phyloP scores from a whole-genome alignment of 35 echinoderm and acorn worm genomes.

The Hemicentrotus pulcherrimus region DNA sequence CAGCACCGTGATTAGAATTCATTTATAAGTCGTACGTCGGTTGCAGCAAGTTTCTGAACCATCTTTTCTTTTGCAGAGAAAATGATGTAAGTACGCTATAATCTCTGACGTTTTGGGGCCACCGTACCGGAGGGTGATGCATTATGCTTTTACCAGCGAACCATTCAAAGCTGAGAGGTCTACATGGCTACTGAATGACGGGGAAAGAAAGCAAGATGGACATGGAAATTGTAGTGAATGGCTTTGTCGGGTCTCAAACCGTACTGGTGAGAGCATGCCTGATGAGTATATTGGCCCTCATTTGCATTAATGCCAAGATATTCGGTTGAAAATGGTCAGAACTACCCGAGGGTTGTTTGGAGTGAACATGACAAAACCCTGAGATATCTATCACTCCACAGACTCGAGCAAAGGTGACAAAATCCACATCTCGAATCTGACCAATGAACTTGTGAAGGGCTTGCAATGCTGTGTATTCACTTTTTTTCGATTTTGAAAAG shows the following conservation, averaged over 20 bases:
- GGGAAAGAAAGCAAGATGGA: background rate
- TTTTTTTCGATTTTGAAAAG: background rate
- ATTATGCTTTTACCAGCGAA: background rate
- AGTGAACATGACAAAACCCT: background rate
- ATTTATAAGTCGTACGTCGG: background rate
- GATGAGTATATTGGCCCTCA: background rate
- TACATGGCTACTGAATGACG: background rate
- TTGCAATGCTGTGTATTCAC: background rate
- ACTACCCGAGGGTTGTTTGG: background rate
- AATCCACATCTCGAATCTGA: background rate
- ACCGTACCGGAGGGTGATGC: background rate
- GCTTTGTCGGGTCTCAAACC: background rate
- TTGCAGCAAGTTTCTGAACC: background rate
- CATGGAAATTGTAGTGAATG: background rate
- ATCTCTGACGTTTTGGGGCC: slow-evolving; percentile 9
- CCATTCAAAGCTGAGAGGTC: background rate
- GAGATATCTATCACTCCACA: background rate
- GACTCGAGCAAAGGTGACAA: background rate
- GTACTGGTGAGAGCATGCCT: background rate
- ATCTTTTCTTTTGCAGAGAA: background rate
- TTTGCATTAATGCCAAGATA: background rate
- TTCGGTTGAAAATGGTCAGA: background rate
- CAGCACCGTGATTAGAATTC: background rate
- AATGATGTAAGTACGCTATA: slow-evolving; percentile 5
- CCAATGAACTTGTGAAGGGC: background rate